Evolutionary conservation across 2,888 invertebrate species (phyloP), one percentile per base, ranked within the genome.

Genomic region (Tenthredo distinguenda): DNA sequence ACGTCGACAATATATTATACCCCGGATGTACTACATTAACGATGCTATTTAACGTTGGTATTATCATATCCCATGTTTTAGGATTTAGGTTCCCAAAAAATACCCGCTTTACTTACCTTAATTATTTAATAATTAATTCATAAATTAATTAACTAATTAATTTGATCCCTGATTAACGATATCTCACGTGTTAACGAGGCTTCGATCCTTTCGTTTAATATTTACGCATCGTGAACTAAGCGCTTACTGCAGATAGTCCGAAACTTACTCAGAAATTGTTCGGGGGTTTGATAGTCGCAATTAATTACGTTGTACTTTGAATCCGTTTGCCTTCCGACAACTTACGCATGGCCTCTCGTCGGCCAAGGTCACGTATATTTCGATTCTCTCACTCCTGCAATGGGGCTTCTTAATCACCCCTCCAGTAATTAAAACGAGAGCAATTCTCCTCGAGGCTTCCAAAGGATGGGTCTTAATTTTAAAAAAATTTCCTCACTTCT

Each of bases 341-440:
- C 12, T 1, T 81, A 62, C 40, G 50, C 37, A 50, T 31, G 58
- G 40, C 6, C 21, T 15, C 37, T 10, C 18, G 9, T 81, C 37
- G 62, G 12, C 9, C 62, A 40, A 37, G 62, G 62, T 62, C 26
- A 58, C 9, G 62, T 12, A n/a, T 40, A 12, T 62, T 58, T 12
- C 81, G 21, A 81, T 62, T 62, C 37, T 40, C 62, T 6, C 18
- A 77, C 43, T 74, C 68, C 21, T 18, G n/a, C 18, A 37, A 34
- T 3, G 43, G n/a, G 43, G 43, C 40, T 74, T 40, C 72, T 68
- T 18, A 68, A 77, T 55, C 77, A n/a, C 74, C 43, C 40, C 43
- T 10, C 0, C 15, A 81, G 50, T 81, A 81, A 58, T 81, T 81
- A 58, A 81, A 81, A 21, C 81, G 40, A 31, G n/a, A 55, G 77